Conservation (phyloP, 2,888 invertebrate species). For the Dascillus cervinus region DNA sequence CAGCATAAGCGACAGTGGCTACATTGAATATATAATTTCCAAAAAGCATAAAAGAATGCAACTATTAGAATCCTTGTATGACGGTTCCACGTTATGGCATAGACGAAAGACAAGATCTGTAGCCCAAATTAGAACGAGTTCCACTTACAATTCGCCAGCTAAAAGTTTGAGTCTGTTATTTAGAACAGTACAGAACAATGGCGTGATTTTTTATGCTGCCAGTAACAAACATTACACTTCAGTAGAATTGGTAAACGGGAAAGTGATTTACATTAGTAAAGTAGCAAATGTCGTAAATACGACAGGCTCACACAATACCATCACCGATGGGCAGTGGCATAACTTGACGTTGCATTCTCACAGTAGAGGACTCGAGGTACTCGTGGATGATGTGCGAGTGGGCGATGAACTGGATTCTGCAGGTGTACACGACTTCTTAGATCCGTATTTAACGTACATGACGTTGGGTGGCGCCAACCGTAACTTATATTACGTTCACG, state of each 20-base stretch:
- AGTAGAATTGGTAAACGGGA: conserved; percentile 68
- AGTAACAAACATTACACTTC: conserved; percentile 83
- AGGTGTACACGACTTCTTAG: conserved; percentile 85
- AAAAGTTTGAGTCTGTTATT: conserved; percentile 76
- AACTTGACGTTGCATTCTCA: conserved; percentile 70
- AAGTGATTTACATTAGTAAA: conserved; percentile 71
- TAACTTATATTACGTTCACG: conserved; percentile 51
- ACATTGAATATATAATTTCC: conserved; percentile 68
- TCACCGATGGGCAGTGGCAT: conserved; percentile 85
- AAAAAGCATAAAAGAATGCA: conserved; percentile 84
- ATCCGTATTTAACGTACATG: conserved; percentile 77
- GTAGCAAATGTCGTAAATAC: conserved; percentile 75
- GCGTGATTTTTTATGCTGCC: conserved; percentile 77
- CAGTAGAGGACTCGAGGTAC: conserved; percentile 61
- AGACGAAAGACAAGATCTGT: conserved; percentile 20
- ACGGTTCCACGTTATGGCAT: conserved; percentile 63
- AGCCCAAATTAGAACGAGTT: conserved; percentile 16
- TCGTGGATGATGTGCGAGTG: conserved; percentile 61
- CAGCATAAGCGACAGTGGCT: conserved; percentile 69
- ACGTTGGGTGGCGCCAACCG: conserved; percentile 70
- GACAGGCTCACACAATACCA: conserved; percentile 57
- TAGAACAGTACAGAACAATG: conserved; percentile 69
- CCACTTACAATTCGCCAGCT: conserved; percentile 41
- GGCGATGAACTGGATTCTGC: conserved; percentile 83
- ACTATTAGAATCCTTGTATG: conserved; percentile 70